Evolutionary conservation across 2,888 invertebrate species (phyloP), one percentile per base, ranked within the genome.

Genomic region (Tiliacea aurago): DNA sequence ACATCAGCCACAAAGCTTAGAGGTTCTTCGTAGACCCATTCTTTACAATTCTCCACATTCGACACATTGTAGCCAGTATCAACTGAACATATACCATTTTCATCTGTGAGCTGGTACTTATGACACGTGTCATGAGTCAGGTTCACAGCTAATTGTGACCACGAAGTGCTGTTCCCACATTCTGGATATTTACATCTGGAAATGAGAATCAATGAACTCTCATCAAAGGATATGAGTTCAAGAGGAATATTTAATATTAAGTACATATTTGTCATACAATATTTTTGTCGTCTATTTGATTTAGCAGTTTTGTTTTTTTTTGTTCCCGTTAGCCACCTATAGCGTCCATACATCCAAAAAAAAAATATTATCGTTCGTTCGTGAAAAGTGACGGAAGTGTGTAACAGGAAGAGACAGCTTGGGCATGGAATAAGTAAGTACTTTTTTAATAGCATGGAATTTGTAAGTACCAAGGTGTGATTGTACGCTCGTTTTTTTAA

Each of bases 1-100:
- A 83, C 83, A 15, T 83, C 83, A 49, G 83, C 83, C 7, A 83
- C 83, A 68, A 83, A 83, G 41, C 83, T 83, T 1, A 55, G 47
- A 0, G 83, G 83, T 0, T 83, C 80, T 10, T 73, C 72, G 43
- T 83, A 83, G 11, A 74, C 67, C 80, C 80, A 83, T 7, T 80
- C 74, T 3, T 20, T 45, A 65, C 83, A 83, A 20, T 28, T 41
- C 10, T 68, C 51, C 5, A 61, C 55, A 11, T 49, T 49, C 0
- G 78, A 70, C 4, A 68, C 55, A 33, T 81, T 80, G 28, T 70
- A 51, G 66, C 67, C n/a, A n/a, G n/a, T 67, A 6, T 74, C 56
- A 0, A 76, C 33, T 1, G 78, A 68, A 23, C 86, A 86, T 0
- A 68, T 78, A 56, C 76, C 73, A 5, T 84, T 77, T 1, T 37